Base-by-base conservation (phyloP, 2,888 invertebrate genomes). In the Melanostoma scalare region DNA sequence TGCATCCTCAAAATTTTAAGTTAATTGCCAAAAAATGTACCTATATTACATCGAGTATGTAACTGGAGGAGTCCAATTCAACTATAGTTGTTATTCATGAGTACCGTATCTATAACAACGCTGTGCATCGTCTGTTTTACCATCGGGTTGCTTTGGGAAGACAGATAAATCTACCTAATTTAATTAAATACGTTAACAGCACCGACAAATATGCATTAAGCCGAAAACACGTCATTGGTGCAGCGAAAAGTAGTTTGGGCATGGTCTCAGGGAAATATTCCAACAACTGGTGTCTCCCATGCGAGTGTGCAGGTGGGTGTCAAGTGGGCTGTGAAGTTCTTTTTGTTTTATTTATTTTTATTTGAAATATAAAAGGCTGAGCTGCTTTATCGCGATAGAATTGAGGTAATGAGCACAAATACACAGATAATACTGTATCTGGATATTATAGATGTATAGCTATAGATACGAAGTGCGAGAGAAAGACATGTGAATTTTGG, bases 141-240 rank as follows among this genome's bases (percentile, higher is more conserved):
- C n/a, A 36, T 6, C 35, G 36, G 33, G 10, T 20, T 20, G 20
- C 20, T 20, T 20, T 6, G 53, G 55, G 55, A 60, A 52, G 20
- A 33, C 55, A 79, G 55, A 74, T 68, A 67, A 74, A 79, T 79
- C 50, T 56, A 55, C 44, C 68, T 79, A 74, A 79, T 79, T 79
- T 61, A 74, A 79, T 79, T 74, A 79, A 74, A 74, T 56, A 58
- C 53, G 60, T 68, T 67, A 78, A 73, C 40, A 67, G 46, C 55
- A 53, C 68, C 52, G 48, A 48, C 73, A 74, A 74, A 60, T 60
- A 68, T 55, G 67, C 73, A 71, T 63, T 56, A 71, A 46, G 55
- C 36, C 9, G 30, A 55, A 46, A 52, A 73, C 9, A 40, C 58
- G 65, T 65, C 78, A 67, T n/a, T 44, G n/a, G 42, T 36, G 53